These are phyloP conservation scores for Petrocephalus schoutedeni DNA, from an alignment of 2,797 vertebrate genomes.

Conservation along the genomic window DNA sequence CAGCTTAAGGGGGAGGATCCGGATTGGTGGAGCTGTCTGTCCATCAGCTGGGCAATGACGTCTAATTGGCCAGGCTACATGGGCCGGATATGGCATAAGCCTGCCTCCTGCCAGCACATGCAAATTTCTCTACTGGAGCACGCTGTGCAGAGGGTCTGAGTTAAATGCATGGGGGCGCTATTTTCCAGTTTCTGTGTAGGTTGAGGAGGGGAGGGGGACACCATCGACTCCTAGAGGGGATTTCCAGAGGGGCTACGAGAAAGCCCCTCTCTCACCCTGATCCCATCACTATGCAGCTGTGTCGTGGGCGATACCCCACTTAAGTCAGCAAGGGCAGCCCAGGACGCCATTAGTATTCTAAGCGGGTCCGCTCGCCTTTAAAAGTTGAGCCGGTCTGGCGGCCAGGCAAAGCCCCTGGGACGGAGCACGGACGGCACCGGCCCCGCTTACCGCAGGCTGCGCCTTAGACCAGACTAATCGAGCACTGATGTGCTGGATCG, in stretches of 20 bases:
- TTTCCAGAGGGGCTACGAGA: neutral
- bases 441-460: neutral
- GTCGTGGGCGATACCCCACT: neutral
- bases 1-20: neutral
- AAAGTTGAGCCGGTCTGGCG: neutral
- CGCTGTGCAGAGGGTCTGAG: neutral
- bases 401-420: neutral
- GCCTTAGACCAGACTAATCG: neutral
- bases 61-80: neutral
- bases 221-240: neutral
- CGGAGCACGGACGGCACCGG: too few species aligned
- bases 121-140: neutral
- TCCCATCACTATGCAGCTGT: neutral
- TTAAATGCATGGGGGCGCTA: neutral
- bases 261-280: neutral
- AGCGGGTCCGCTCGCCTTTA: neutral
- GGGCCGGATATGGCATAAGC: neutral
- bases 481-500: neutral
- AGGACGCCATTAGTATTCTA: conserved; percentile 18
- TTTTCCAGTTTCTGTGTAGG: neutral
- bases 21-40: neutral
- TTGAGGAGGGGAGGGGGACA: neutral
- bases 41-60: neutral
- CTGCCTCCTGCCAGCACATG: neutral
- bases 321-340: neutral